Conservation (phyloP, 2,113 vertebrate species). For the Trochalopteron elliotii region DNA sequence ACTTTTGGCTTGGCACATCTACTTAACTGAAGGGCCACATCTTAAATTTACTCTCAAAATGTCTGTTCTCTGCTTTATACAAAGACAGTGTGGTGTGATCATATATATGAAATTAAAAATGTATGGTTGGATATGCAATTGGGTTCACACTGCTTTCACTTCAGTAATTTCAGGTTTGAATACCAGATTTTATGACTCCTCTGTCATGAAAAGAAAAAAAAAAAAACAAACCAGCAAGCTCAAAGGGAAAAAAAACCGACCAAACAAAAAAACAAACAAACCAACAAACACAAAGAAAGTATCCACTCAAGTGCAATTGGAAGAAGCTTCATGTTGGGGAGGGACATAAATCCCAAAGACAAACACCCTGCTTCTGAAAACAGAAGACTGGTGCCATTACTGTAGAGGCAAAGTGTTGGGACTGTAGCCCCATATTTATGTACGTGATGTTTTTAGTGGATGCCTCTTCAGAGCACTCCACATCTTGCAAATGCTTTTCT, state of each 20-base stretch:
- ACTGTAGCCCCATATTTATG: background rate
- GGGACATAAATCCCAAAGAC: background rate
- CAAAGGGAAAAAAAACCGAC: background rate
- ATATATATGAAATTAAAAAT: background rate
- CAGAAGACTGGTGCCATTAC: background rate
- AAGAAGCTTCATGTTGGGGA: background rate
- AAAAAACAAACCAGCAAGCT: background rate
- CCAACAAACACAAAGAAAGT: background rate
- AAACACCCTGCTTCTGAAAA: background rate
- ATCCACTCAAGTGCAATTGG: background rate
- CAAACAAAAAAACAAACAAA: background rate
- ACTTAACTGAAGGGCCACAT: background rate
- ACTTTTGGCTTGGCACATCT: background rate
- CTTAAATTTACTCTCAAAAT: background rate
- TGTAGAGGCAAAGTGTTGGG: background rate
- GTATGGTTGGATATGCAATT: background rate
- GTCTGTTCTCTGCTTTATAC: background rate
- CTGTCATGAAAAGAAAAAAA: background rate
- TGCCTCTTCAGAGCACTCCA: background rate
- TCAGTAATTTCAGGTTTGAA: constrained; percentile 1
- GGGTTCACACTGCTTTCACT: background rate
- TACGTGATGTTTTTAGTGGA: background rate
- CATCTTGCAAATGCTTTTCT: background rate
- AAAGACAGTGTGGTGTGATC: background rate
- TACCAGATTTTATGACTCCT: background rate